These are phyloP conservation scores for Todiramphus saurophagus DNA, from an alignment of 2,113 vertebrate genomes.

Conservation along the genomic window DNA sequence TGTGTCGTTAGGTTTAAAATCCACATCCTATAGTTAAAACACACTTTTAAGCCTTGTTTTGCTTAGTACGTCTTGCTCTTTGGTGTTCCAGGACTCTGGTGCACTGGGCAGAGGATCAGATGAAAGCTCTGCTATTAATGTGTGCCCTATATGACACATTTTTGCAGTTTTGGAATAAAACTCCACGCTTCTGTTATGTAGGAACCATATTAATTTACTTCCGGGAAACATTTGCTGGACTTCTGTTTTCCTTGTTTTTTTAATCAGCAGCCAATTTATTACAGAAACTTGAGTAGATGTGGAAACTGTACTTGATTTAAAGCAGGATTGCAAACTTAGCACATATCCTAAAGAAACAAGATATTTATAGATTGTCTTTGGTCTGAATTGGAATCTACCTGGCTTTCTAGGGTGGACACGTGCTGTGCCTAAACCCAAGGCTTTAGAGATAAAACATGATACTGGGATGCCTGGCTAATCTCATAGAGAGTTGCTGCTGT, in stretches of 20 bases:
- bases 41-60: fast-evolving
- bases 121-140: neutral
- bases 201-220: neutral
- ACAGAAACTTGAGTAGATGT: neutral
- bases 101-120: neutral
- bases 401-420: neutral
- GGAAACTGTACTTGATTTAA: neutral
- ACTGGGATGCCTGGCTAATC: neutral
- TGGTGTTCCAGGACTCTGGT: neutral
- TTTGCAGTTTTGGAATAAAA: neutral
- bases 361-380: neutral
- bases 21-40: fast-evolving
- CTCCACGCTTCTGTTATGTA: neutral
- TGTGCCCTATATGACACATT: neutral
- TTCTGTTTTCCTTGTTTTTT: neutral
- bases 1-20: neutral
- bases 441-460: neutral
- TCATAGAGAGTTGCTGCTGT: neutral
- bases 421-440: neutral
- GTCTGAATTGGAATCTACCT: neutral
- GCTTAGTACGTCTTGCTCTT: neutral
- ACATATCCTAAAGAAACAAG: neutral
- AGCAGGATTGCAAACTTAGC: neutral
- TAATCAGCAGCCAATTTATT: neutral
- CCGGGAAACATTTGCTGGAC: neutral